Evolutionary conservation across 2,888 invertebrate genomes (phyloP).

Genomic region (Pycnomerus fuliginosus): DNA sequence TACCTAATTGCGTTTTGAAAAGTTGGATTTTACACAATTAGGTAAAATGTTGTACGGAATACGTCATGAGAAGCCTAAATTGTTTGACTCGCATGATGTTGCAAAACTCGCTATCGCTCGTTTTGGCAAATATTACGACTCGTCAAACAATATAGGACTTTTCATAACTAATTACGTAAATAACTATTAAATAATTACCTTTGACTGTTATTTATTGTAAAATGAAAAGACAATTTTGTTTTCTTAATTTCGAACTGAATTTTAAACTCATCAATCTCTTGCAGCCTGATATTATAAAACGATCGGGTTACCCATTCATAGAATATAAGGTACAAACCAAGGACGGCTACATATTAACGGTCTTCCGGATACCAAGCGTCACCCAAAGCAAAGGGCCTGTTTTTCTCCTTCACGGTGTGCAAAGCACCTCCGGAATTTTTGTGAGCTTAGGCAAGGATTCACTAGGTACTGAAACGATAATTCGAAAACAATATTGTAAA

Average conservation of each 20-base stretch:
- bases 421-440: conserved; percentile 43
- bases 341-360: conserved; percentile 42
- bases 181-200: no score
- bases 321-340: conserved; percentile 41
- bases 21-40: no score
- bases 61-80: no score
- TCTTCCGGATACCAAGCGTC: conserved; percentile 41
- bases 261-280: conserved; percentile 16
- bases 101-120: no score
- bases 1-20: no score
- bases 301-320: conserved; percentile 40
- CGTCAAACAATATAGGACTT: no score
- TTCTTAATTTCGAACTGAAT: conserved; percentile 4
- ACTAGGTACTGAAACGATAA: conserved; percentile 35
- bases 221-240: not conserved
- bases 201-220: not conserved
- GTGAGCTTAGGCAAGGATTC: conserved; percentile 44
- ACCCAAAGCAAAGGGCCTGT: conserved; percentile 39
- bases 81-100: no score
- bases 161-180: no score
- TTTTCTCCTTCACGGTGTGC: conserved; percentile 45
- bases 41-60: no score
- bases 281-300: conserved; percentile 45
- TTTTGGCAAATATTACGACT: no score
- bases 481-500: not conserved